phyloP scores from a whole-genome alignment of 2,797 vertebrate species.

The Cephalopachus bancanus region DNA sequence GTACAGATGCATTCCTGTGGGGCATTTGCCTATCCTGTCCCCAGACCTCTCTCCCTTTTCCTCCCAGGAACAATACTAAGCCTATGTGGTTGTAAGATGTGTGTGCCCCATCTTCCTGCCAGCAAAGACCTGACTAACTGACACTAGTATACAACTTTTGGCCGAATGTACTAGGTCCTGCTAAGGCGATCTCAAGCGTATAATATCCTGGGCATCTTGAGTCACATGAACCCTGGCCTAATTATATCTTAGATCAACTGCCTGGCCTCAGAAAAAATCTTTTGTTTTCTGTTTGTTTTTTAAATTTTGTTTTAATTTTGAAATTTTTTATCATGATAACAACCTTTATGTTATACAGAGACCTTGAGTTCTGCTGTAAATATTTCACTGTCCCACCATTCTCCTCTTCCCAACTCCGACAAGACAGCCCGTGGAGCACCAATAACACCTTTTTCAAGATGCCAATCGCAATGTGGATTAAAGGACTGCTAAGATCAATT shows the following conservation, averaged over 20 bases:
- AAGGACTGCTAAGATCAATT: background rate
- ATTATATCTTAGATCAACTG: background rate
- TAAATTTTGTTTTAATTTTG: background rate
- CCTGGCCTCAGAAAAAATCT: background rate
- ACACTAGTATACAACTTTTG: background rate
- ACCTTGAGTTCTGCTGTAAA: background rate
- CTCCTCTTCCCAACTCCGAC: background rate
- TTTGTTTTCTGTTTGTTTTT: background rate
- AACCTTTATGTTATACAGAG: background rate
- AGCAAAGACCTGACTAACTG: background rate
- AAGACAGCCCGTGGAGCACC: background rate
- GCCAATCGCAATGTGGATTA: background rate
- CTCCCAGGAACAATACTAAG: background rate
- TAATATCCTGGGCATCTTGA: background rate
- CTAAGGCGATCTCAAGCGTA: background rate
- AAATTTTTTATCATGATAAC: background rate
- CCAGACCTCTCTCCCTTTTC: background rate
- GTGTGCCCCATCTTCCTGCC: background rate
- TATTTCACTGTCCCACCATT: background rate
- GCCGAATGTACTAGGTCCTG: background rate
- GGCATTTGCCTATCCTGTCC: background rate
- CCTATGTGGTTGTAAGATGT: background rate
- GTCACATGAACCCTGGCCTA: accelerated
- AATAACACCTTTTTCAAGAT: background rate
- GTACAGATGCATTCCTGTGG: accelerated